Base-by-base conservation (phyloP, 1,140 invertebrate genomes). In the Ostrea denselamellosa region DNA sequence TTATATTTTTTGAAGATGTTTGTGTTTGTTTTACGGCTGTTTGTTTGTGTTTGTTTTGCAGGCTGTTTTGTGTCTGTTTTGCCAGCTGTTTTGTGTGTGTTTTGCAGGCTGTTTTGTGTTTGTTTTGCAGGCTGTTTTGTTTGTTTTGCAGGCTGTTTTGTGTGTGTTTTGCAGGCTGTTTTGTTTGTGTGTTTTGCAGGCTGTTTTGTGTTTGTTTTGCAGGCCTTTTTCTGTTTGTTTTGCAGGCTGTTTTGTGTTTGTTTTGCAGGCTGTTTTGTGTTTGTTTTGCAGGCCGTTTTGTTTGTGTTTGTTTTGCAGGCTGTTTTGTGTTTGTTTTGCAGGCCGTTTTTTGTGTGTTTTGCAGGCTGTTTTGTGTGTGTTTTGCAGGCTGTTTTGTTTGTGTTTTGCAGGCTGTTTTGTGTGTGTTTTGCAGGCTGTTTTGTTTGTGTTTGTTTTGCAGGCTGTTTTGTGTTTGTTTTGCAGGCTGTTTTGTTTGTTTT, bases 131-230 rank as follows among this genome's bases (percentile, higher is more conserved):
- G 5, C 5, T 44, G 34, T 44, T n/a, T n/a, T n/a, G n/a, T n/a
- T 5, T 44, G 34, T 44, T 44, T 65, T 22, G 14, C 22, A 19
- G 58, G 14, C 22, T 65, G 22, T 65, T n/a, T 54, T 17, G n/a
- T n/a, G 9, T 62, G 7, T 68, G 68, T 85, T 68, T 86, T 90
- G 51, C 86, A 94, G 93, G 92, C 92, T 51, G 81, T 91, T 3
- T 88, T 94, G 28, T 94, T 93, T 90, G 86, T 94, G 52, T 94
- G 93, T n/a, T n/a, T n/a, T n/a, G n/a, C n/a, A n/a, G n/a, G n/a
- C n/a, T n/a, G n/a, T n/a, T n/a, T n/a, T n/a, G 12, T 58, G 56
- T 58, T 12, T 58, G 12, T 12, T 58, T 58, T 58, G 10, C 19
- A 62, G 17, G 56, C 56, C 0, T 12, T 62, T 58, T n/a, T 44